Evolutionary conservation across 2,797 vertebrate genomes (phyloP), one percentile per base, ranked within the genome.

Genomic region (Craterocephalus amniculus): DNA sequence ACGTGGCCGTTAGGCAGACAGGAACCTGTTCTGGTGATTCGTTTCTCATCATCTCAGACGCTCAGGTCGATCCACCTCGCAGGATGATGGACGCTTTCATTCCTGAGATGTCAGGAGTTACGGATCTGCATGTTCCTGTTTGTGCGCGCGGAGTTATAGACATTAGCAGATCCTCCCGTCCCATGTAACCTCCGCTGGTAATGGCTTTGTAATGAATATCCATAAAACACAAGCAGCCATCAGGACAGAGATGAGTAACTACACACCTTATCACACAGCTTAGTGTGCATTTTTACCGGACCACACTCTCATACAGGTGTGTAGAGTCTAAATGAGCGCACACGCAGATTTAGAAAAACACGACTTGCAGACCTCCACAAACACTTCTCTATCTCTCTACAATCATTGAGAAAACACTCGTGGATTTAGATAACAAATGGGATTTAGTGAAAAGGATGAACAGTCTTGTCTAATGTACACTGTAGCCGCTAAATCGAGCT

Each of bases 201-300:
- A 91, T 91, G 80, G 86, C 74, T 86, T 74, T 88, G 79, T 91
- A 92, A 93, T 93, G 89, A 92, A 92, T 85, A 83, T 87, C 90
- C 73, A 90, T 91, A 88, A 91, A 90, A 81, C 85, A 88, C 87
- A 89, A 81, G 20, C 80, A 70, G 82, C 74, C 86, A 86, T 84
- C 76, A 81, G 82, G 80, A 82, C 78, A 73, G 43, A 71, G 61
- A 35, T 11, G 29, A 59, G 26, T 16, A 78, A 16, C 58, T 4
- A 68, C 18, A 14, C 24, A 51, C 13, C 8, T 14, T 57, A 59
- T 78, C 65, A 57, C 64, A 35, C 20, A 66, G 13, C 51, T 63
- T 66, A 16, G 63, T 34, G 26, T 55, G n/a, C 48, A 65, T 54
- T 55, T 59, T 58, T 31, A 61, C 45, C 40, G 62, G 35, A 58